These are phyloP conservation scores for Ooceraea biroi DNA, from an alignment of 1,140 invertebrate species.

Conservation along the genomic window DNA sequence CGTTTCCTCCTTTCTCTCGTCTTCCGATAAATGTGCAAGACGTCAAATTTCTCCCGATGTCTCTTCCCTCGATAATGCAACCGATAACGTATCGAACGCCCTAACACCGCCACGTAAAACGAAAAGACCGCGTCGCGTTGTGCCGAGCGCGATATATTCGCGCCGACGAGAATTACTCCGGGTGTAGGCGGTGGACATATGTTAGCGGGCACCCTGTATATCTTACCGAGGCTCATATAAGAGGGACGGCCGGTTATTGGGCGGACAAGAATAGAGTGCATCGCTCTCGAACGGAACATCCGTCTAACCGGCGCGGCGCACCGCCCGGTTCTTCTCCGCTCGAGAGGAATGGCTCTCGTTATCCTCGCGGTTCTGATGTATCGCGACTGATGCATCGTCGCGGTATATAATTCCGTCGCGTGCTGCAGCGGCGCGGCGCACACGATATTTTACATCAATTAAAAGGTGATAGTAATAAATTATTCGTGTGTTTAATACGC, in stretches of 20 bases:
- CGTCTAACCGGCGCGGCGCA: constrained; percentile 74
- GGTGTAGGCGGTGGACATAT: constrained; percentile 38
- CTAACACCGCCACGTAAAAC: not conserved
- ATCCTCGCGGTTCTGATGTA: not conserved
- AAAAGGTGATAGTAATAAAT: constrained; percentile 35
- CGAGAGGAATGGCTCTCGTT: not conserved
- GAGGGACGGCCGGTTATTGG: constrained; percentile 74
- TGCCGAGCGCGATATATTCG: constrained; percentile 43
- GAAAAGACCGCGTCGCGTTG: constrained; percentile 17
- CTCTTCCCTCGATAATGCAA: too few relatives aligned
- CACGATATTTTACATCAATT: constrained; percentile 47
- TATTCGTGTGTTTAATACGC: constrained; percentile 33
- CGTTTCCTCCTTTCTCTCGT: too few relatives aligned
- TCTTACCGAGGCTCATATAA: constrained; percentile 47
- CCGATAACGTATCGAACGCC: not conserved
- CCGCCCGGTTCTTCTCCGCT: constrained; percentile 73
- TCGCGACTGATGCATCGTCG: constrained; percentile 13
- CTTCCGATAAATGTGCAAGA: constrained; percentile 28
- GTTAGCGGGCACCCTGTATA: constrained; percentile 34
- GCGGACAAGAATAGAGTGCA: constrained; percentile 78
- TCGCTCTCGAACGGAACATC: constrained; percentile 79
- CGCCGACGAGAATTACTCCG: constrained; percentile 26
- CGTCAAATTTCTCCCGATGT: not conserved
- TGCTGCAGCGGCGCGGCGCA: constrained; percentile 3
- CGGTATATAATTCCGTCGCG: constrained; percentile 28